Evolutionary conservation across 2,113 vertebrate species (phyloP).

Genomic region (Alaudala cheleensis): DNA sequence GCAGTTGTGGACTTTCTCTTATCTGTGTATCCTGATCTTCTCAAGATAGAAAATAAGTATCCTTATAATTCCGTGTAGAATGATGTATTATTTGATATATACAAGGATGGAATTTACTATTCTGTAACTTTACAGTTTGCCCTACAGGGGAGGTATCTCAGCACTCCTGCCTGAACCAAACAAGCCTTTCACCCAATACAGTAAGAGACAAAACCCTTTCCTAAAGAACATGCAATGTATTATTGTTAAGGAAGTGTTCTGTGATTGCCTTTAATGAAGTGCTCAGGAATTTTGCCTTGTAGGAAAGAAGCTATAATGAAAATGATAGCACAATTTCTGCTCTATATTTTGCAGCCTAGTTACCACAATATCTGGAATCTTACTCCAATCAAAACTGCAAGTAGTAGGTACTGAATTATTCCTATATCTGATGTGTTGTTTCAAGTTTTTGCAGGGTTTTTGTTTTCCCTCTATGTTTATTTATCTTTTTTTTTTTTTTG

Average conservation of each 20-base stretch:
- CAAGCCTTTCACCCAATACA: neutral
- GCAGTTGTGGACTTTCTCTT: neutral
- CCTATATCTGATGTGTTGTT: neutral
- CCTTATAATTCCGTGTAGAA: neutral
- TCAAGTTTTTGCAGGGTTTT: rapidly evolving
- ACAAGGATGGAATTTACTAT: neutral
- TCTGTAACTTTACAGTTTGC: neutral
- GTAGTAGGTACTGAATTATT: neutral
- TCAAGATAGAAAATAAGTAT: rapidly evolving
- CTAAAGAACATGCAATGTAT: neutral
- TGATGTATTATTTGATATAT: neutral
- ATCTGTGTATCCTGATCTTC: neutral
- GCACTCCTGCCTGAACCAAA: neutral
- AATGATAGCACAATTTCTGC: neutral
- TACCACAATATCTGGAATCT: neutral
- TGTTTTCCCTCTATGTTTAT: neutral
- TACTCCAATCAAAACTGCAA: neutral
- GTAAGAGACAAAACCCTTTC: neutral
- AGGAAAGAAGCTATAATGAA: neutral
- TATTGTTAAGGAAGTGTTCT: neutral
- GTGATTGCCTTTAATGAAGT: neutral
- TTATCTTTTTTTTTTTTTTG: neutral
- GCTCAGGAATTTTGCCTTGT: neutral
- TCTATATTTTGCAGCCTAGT: neutral
- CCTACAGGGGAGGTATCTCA: rapidly evolving